A percentile compares a stretch with the other conserved stretches of the same genome.
Conservation (phyloP, 2,888 invertebrate species). For the Galeopsomyia nigrocyanea region DNA sequence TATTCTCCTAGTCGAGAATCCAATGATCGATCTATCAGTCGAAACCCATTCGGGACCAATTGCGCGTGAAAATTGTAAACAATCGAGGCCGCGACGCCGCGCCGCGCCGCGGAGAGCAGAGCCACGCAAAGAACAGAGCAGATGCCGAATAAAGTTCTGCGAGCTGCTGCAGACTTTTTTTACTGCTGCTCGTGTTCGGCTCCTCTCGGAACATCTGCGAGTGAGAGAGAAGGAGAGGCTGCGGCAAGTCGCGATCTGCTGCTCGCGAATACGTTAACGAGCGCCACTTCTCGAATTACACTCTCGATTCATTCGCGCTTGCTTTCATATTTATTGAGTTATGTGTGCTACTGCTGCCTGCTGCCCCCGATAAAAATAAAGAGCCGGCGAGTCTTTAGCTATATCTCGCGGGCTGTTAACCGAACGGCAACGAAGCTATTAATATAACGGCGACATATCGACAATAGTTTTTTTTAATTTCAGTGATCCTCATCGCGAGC, state of each 20-base stretch:
- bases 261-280: constrained; percentile 37
- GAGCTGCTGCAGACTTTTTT: constrained; percentile 14
- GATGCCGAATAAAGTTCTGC: constrained; percentile 29
- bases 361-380: constrained; percentile 15
- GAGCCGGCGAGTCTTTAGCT: too few relatives aligned
- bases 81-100: constrained; percentile 50
- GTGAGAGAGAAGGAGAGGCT: too few relatives aligned
- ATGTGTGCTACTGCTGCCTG: constrained; percentile 3
- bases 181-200: neutral
- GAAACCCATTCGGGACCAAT: constrained; percentile 61
- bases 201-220: constrained; percentile 40
- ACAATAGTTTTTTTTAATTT: constrained; percentile 23
- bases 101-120: neutral
- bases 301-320: neutral
- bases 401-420: constrained; percentile 20
- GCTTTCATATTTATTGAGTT: constrained; percentile 24
- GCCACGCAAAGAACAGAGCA: constrained; percentile 8
- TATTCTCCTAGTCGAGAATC: constrained; percentile 51
- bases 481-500: neutral
- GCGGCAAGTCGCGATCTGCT: constrained; percentile 2
- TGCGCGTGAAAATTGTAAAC: constrained; percentile 68
- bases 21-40: constrained; percentile 65
- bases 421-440: constrained; percentile 15
- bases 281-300: constrained; percentile 34
- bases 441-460: constrained; percentile 32